phyloP scores from a whole-genome alignment of 1,140 invertebrate species.

The Drosophila pallidifrons region DNA sequence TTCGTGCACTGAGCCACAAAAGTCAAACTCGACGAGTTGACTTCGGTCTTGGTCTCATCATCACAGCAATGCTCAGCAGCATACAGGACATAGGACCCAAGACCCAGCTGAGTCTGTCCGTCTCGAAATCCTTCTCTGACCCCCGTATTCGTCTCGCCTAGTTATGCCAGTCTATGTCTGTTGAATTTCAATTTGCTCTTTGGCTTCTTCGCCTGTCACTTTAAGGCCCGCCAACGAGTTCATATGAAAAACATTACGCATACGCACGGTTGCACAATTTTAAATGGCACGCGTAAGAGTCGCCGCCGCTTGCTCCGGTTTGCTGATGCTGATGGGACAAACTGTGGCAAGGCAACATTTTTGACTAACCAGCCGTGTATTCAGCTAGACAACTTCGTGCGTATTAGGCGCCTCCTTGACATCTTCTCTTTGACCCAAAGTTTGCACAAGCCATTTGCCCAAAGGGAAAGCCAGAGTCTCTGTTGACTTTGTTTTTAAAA shows the following conservation, averaged over 20 bases:
- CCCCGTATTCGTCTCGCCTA: constrained; percentile 37
- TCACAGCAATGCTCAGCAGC: constrained; percentile 9
- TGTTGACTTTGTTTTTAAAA: constrained; percentile 56
- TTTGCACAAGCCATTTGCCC: constrained; percentile 53
- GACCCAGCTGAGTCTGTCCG: not conserved
- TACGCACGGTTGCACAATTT: constrained; percentile 83
- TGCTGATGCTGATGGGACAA: constrained; percentile 38
- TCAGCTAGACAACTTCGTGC: constrained; percentile 51
- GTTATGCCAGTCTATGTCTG: constrained; percentile 55
- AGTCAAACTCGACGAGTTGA: constrained; percentile 63
- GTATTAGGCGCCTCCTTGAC: constrained; percentile 77
- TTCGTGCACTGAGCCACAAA: constrained; percentile 76
- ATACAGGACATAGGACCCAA: constrained; percentile 14
- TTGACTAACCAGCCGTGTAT: constrained; percentile 72
- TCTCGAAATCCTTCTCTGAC: constrained; percentile 3
- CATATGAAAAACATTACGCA: constrained; percentile 83
- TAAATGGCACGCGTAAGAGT: constrained; percentile 77
- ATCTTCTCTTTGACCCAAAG: constrained; percentile 75
- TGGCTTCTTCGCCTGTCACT: constrained; percentile 58
- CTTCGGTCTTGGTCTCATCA: constrained; percentile 8
- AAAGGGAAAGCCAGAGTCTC: constrained; percentile 25
- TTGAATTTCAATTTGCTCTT: constrained; percentile 75
- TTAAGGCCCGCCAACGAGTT: constrained; percentile 59
- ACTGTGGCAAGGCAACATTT: constrained; percentile 34
- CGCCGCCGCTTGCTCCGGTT: constrained; percentile 42